A percentile compares a stretch with the other conserved stretches of the same genome.
phyloP scores from a whole-genome alignment of 2,888 invertebrate species.

The Azorinus chamasolen region DNA sequence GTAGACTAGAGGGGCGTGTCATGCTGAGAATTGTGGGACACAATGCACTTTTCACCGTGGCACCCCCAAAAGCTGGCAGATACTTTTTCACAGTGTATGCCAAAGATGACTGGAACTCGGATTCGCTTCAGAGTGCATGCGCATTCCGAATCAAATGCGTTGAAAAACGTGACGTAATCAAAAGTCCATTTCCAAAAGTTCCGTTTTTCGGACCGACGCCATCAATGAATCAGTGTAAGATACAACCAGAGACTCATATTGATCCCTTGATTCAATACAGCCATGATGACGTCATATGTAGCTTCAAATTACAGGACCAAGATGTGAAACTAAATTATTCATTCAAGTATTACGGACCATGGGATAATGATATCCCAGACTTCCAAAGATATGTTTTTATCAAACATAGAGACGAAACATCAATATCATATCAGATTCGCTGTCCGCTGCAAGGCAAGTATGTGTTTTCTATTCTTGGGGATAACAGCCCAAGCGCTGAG shows the following conservation, averaged over 20 bases:
- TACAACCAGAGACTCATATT: constrained; percentile 78
- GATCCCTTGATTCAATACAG: constrained; percentile 78
- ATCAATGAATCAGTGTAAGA: constrained; percentile 70
- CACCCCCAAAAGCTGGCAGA: constrained; percentile 86
- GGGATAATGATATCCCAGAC: constrained; percentile 76
- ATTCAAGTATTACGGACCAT: constrained; percentile 78
- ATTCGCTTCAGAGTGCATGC: constrained; percentile 84
- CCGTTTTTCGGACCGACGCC: constrained; percentile 81
- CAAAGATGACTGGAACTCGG: constrained; percentile 82
- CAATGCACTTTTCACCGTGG: constrained; percentile 84
- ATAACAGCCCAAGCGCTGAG: constrained; percentile 63
- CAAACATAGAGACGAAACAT: constrained; percentile 76
- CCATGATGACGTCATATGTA: constrained; percentile 76
- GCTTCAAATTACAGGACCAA: constrained; percentile 74
- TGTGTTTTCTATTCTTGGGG: constrained; percentile 82
- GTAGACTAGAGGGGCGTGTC: constrained; percentile 77
- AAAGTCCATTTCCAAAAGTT: constrained; percentile 80
- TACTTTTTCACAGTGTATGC: constrained; percentile 86
- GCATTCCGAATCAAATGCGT: constrained; percentile 82
- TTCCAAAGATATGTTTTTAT: constrained; percentile 81
- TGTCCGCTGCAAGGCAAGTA: constrained; percentile 84
- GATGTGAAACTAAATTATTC: constrained; percentile 76
- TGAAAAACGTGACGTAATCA: constrained; percentile 75
- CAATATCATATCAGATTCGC: constrained; percentile 80
- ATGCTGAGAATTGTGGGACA: constrained; percentile 80